phyloP scores from a whole-genome alignment of 2,113 vertebrate species.

The Pleuronectes platessa region DNA sequence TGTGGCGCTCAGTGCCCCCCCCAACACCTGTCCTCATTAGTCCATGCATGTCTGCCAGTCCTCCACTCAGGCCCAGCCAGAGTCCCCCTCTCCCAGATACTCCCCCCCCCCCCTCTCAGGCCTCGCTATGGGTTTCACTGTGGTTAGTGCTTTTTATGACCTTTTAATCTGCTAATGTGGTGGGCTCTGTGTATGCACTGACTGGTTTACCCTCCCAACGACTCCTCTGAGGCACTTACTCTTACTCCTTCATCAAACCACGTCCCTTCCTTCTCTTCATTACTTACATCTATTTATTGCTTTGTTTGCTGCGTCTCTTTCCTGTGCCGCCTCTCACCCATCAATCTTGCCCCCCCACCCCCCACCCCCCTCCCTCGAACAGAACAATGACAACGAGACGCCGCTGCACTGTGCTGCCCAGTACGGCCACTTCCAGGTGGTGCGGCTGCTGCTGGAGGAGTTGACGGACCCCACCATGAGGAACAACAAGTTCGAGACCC shows the following conservation, averaged over 20 bases:
- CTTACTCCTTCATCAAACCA: conserved; percentile 9
- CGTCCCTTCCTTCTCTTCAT: neutral
- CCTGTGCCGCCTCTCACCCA: conserved; percentile 24
- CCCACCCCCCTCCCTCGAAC: conserved; percentile 11
- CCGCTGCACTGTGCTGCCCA: conserved; percentile 97
- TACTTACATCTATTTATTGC: neutral
- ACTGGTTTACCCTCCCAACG: conserved; percentile 27
- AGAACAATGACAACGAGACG: conserved; percentile 99
- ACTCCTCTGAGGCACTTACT: conserved; percentile 12
- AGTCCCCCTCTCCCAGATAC: conserved; percentile 14
- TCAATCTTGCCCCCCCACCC: neutral
- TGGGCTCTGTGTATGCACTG: conserved; percentile 17
- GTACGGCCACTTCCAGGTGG: conserved; percentile 95
- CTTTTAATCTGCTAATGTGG: conserved; percentile 23
- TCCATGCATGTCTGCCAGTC: conserved; percentile 24
- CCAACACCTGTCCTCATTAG: conserved; percentile 51
- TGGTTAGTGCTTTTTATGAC: conserved; percentile 31
- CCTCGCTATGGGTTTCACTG: conserved; percentile 25
- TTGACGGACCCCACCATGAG: conserved; percentile 98
- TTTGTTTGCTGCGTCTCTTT: neutral
- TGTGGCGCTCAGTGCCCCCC: neutral
- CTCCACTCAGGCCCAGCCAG: neutral
- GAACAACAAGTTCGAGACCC: conserved; percentile 97
- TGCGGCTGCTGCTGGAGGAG: conserved; percentile 95
- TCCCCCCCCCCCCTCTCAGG: neutral